Base-by-base conservation (phyloP, 2,797 vertebrate species). In the Platyrinchus mystaceus region DNA sequence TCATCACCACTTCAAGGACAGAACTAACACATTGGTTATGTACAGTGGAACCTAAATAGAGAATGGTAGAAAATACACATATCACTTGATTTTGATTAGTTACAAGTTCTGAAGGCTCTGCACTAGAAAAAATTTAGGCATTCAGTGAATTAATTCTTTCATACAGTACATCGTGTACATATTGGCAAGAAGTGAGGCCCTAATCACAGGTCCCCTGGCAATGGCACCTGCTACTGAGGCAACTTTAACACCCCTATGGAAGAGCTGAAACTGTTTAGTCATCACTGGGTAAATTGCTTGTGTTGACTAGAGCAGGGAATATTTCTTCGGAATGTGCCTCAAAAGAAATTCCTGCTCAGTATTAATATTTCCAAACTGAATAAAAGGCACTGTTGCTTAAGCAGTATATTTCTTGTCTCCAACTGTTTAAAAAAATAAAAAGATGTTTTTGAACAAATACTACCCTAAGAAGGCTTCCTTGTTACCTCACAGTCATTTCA, bases 311-410 rank as follows among this genome's bases (percentile, higher is more conserved):
- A 94, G 90, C 91, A 88, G 89, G 69, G 78, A 95, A 12, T 49
- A 93, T 91, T 96, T 96, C 89, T 96, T 87, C 91, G 67, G 91
- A 94, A 73, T 41, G 81, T 80, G 95, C 58, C 86, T 95, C 85
- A 84, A 88, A 96, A 85, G 77, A 95, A 92, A 50, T 63, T 89
- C 63, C 69, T 85, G 47, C 87, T 94, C 56, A 62, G 58, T 52
- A 58, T 77, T 84, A 64, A 49, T 41, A 58, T 83, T 83, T 95
- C 89, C 68, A 89, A 88, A 78, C 83, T 55, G 91, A 90, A 80
- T 56, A 92, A 91, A 92, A 95, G 94, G 94, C 93, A 94, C 92
- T 81, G 80, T 47, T 88, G 76, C 89, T 95, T 70, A 73, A 95
- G 80, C 76, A 77, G 36, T 55, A 94, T 12, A n/a, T 93, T 77